Conservation (phyloP, 2,888 invertebrate genomes). For the Cephus runcator region DNA sequence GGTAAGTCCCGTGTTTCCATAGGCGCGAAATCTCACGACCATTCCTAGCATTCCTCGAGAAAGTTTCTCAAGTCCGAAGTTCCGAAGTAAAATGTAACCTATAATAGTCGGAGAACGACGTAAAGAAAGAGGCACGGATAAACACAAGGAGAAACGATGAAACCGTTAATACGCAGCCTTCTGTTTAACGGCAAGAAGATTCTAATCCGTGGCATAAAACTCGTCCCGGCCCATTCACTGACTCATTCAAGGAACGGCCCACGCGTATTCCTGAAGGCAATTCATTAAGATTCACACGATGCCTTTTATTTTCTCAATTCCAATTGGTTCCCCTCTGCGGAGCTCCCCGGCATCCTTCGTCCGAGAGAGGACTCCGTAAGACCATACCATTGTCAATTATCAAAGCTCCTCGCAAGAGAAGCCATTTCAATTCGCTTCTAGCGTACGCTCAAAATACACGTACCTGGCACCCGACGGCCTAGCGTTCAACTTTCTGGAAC, state of each 20-base stretch:
- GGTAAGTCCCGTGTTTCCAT: neutral
- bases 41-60: neutral
- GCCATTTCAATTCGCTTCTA: neutral
- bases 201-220: neutral
- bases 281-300: conserved; percentile 4
- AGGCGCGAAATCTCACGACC: neutral
- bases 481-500: neutral
- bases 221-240: neutral
- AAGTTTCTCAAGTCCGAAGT: neutral
- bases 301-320: neutral
- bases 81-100: neutral
- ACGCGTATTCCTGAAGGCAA: neutral
- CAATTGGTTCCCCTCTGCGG: neutral
- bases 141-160: neutral
- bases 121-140: neutral
- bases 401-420: neutral
- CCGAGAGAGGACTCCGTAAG: neutral
- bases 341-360: neutral
- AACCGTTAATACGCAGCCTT: neutral
- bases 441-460: neutral
- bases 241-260: neutral
- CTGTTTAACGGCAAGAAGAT: neutral
- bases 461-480: neutral
- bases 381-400: neutral
- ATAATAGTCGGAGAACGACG: neutral